Base-by-base conservation (phyloP, 2,113 vertebrate genomes). In the Callocephalon fimbriatum region DNA sequence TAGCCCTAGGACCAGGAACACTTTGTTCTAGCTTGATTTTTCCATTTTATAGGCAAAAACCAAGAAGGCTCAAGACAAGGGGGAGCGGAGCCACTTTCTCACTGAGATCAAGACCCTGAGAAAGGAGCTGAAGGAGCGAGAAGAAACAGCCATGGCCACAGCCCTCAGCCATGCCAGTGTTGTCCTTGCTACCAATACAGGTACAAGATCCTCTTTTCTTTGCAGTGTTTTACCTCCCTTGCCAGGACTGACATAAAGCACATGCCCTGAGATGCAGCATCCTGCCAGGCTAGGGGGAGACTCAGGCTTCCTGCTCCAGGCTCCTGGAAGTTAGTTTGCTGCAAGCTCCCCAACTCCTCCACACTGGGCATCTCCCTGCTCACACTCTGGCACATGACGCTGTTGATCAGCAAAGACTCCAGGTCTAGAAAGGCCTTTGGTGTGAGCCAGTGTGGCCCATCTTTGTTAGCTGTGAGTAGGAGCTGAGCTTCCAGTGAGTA, bases 131-230 rank as follows among this genome's bases (percentile, higher is more conserved):
- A 99, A 97, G 95, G 98, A 95, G 53, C 97, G 99, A 66, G 99
- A 99, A 77, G 98, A 99, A n/a, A 88, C 98, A 0, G 99, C 99
- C 53, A 99, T 99, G 86, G 58, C 96, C 6, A 97, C 99, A 86
- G 98, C 98, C 88, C 98, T 99, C 20, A 97, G 95, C 45, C 73
- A 93, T 0, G 99, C 99, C 6, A 96, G 95, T 2, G 97, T 99
- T 15, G 96, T 99, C 88, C 98, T 99, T 26, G 98, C 99, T 17
- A 99, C 99, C 3, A 99, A 99, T 73, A 99, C 99, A 59, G 99
- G 99, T 99, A 78, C 54, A 96, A 44, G 9, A 62, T 21, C 38
- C 19, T 42, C 86, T 45, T 27, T 61, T 9, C 40, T 63, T 48
- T 44, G 37, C 6, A 1, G 4, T 11, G 7, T 53, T 72, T 56